Percentiles rank a stretch among this genome's conserved stretches.
Evolutionary conservation across 2,113 vertebrate species (phyloP).

Genomic region (Strigops habroptila): DNA sequence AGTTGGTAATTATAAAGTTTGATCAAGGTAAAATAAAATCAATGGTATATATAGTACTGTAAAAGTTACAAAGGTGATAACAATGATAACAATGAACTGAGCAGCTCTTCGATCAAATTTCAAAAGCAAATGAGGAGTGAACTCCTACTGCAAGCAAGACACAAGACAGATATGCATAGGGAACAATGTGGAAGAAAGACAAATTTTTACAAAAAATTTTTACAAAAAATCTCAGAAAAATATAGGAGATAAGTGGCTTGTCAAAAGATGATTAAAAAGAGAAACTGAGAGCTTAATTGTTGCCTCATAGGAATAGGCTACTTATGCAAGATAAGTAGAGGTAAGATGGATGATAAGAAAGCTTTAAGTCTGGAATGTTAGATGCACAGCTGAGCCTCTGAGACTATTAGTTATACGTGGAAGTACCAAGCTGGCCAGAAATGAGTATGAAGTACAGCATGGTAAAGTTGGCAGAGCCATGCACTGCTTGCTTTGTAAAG

Average conservation of each 20-base stretch:
- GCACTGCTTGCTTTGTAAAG: not conserved
- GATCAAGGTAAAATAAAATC: not conserved
- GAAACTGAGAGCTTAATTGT: not conserved
- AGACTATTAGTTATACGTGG: not conserved
- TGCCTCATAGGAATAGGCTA: not conserved
- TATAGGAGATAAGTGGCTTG: not conserved
- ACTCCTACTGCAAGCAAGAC: not conserved
- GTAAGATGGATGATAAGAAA: not conserved
- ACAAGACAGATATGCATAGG: not conserved
- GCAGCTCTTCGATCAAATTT: not conserved
- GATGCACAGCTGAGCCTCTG: not conserved
- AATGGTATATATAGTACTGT: not conserved
- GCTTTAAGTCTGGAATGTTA: not conserved
- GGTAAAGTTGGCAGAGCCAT: not conserved
- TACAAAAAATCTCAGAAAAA: not conserved
- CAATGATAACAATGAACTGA: not conserved
- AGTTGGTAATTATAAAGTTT: not conserved
- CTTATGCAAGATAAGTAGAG: not conserved
- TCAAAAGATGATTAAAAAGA: not conserved
- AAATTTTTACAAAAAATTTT: not conserved
- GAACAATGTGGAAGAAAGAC: not conserved
- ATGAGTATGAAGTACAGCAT: not conserved
- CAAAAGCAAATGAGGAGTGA: not conserved
- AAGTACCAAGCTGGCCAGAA: not conserved
- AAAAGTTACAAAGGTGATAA: not conserved